Percentiles rank a stretch among this genome's conserved stretches.
Evolutionary conservation across 2,888 invertebrate genomes (phyloP).

Genomic region (Sthenelais limicola): DNA sequence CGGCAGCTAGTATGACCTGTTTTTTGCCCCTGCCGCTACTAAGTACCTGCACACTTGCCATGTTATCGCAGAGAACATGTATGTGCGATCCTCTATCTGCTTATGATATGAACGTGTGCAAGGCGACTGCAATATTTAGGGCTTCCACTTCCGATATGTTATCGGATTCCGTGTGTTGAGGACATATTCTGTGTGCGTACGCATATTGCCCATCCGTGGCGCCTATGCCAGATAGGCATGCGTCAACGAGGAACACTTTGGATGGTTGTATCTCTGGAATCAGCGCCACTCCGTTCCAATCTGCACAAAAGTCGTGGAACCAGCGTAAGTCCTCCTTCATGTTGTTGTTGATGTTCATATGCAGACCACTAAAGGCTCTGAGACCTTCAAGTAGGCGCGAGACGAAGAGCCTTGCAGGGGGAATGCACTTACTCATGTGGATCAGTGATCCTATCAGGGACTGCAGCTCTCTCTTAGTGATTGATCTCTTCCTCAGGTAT

Average conservation of each 20-base stretch:
- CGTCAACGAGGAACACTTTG: not conserved
- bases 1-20: no score
- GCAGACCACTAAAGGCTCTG: not conserved
- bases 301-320: not conserved
- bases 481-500: not conserved
- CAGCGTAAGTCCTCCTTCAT: not conserved
- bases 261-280: not conserved
- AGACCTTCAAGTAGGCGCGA: not conserved
- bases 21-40: no score
- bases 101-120: not conserved
- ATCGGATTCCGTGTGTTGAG: not conserved
- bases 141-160: slow-evolving; percentile 5
- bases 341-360: not conserved
- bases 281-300: not conserved
- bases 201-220: not conserved
- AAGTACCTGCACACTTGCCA: no score
- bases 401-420: slow-evolving; percentile 2
- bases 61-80: no score
- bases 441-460: not conserved
- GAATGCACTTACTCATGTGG: not conserved
- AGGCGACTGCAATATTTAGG: slow-evolving; percentile 1
- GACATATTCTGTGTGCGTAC: not conserved
- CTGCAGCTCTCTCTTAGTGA: not conserved
- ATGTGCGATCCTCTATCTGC: no score
- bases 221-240: not conserved